Conservation (phyloP, 2,888 invertebrate genomes). For the Drosophila anomelani region DNA sequence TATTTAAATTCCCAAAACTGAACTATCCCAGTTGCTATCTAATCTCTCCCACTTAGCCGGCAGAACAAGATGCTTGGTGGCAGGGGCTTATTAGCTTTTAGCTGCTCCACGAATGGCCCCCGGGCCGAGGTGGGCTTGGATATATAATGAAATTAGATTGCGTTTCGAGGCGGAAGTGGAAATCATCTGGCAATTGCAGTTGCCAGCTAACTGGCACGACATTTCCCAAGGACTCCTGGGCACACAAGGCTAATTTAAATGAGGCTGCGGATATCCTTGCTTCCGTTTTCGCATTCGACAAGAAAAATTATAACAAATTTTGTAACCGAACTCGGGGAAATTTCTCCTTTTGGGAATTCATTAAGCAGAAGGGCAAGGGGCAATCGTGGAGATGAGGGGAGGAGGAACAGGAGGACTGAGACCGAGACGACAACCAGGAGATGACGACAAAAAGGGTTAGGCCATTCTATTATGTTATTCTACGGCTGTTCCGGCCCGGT, state of each 20-base stretch:
- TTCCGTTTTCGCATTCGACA: slow-evolving; percentile 41
- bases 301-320: slow-evolving; percentile 77
- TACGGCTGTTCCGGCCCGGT: slow-evolving; percentile 34
- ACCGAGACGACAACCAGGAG: slow-evolving; percentile 2
- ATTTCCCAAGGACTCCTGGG: slow-evolving; percentile 7
- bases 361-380: slow-evolving; percentile 59
- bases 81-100: slow-evolving; percentile 35
- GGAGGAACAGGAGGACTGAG: not conserved
- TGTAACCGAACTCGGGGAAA: slow-evolving; percentile 73
- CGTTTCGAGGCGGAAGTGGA: slow-evolving; percentile 3
- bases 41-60: not conserved
- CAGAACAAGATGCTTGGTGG: not conserved
- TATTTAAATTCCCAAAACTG: not conserved
- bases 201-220: slow-evolving; percentile 16
- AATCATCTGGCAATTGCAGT: slow-evolving; percentile 24
- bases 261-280: not conserved
- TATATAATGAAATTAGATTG: slow-evolving; percentile 41
- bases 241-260: slow-evolving; percentile 30
- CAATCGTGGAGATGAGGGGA: not conserved
- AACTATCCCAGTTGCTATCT: slow-evolving; percentile 8
- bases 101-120: slow-evolving; percentile 3
- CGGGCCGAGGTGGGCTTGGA: not conserved
- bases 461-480: slow-evolving; percentile 75
- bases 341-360: slow-evolving; percentile 81
- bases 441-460: slow-evolving; percentile 41